Evolutionary conservation across 1,140 invertebrate genomes (phyloP), one percentile per base, ranked within the genome.

Genomic region (Oedothorax gibbosus): DNA sequence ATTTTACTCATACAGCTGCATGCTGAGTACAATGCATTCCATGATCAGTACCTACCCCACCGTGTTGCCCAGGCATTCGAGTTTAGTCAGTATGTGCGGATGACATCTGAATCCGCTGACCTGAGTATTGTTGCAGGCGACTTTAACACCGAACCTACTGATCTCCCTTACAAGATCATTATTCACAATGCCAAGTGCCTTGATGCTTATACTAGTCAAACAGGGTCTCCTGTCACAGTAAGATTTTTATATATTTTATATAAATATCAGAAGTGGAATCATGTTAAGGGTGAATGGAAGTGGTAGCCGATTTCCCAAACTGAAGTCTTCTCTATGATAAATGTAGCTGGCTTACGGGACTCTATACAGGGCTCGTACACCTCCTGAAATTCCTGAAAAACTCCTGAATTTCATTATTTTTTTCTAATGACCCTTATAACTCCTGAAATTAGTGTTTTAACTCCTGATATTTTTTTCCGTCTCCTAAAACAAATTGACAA

Each of bases 1-100:
- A 35, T 35, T 35, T 35, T 53, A 18, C 12, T 71, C n/a, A n/a
- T 71, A 0, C 88, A 98, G 96, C 91, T 99, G 53, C 97, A 99
- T 92, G 97, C 97, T n/a, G 96, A 98, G 90, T 99, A 99, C 88
- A 93, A 95, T 90, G 91, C 92, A 56, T 92, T 93, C 86, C 93
- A 93, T 88, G 97, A 99, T 90, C 95, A 97, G 88, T 99, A 99
- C 89, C 91, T 94, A 86, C 94, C 96, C 62, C 97, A 99, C 90
- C 91, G 98, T 88, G 92, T 98, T 7, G 91, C 96, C 49, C 98
- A 99, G 92, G 95, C 96, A 15, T 97, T 97, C 90, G 96, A 98
- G 88, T 95, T 96, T 75, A 95, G 96, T 79, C 96, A 99, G 91
- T 97, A 99, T 90, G 94, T 99, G 57, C 93, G 94, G 86, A 91